Percentiles rank a stretch among this genome's conserved stretches.
phyloP scores from a whole-genome alignment of 2,113 vertebrate species.

The Solenodon paradoxus region DNA sequence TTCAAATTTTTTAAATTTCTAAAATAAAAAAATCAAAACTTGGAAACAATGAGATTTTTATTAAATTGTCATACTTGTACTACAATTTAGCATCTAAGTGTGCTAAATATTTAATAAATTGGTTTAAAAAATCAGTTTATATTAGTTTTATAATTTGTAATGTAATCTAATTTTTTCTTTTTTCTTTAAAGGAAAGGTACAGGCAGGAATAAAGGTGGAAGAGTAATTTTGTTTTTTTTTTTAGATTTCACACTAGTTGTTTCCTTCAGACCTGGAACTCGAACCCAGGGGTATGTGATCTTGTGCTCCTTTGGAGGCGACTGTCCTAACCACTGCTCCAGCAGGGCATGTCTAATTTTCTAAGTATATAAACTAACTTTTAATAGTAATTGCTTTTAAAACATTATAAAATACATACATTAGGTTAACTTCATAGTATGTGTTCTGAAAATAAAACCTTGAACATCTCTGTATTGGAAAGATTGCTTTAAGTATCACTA shows the following conservation, averaged over 20 bases:
- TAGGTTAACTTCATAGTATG: neutral
- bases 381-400: neutral
- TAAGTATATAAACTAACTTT: neutral
- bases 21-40: neutral
- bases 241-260: too few relatives aligned
- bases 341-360: too few relatives aligned
- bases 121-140: neutral
- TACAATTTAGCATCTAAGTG: neutral
- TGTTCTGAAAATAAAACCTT: neutral
- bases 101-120: neutral
- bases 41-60: neutral
- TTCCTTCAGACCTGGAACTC: neutral
- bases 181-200: too few relatives aligned
- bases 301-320: too few relatives aligned
- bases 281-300: too few relatives aligned
- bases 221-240: too few relatives aligned
- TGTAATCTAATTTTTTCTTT: neutral
- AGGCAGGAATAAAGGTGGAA: too few relatives aligned
- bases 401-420: neutral
- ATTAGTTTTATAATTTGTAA: neutral
- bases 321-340: too few relatives aligned
- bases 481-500: neutral
- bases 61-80: neutral
- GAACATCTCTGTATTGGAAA: neutral
- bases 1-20: neutral